Base-by-base conservation (phyloP, 2,888 invertebrate species). In the Drosophila subsilvestris region DNA sequence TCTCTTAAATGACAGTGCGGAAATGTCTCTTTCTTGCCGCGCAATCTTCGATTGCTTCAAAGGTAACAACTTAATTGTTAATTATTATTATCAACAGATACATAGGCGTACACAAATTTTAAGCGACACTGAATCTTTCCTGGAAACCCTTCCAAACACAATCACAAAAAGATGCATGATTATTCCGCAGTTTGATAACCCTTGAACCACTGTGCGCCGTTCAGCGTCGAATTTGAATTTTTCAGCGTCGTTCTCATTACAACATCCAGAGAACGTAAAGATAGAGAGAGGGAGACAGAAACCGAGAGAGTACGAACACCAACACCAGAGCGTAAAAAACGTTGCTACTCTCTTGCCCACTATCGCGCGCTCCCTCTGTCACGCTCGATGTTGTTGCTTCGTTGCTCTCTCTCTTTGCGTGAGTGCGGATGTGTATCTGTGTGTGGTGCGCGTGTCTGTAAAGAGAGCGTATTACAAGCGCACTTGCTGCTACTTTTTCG, bases 381-480 rank as follows among this genome's bases (percentile, higher is more conserved):
- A 27, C 71, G 25, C 47, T 53, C 45, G 50, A 42, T 50, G 45
- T 48, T 63, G 43, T 29, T 49, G 57, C 37, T 22, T 44, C 27
- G 18, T 49, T 25, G 50, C 27, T 9, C 27, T 69, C 50, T 59
- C 55, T 47, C 42, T 42, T 53, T 48, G 56, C 44, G 51, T 61
- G 45, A 12, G 27, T 53, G 25, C 25, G 17, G 20, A 25, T 20
- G 29, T 51, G 55, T 56, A 56, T 71, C 45, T 61, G 49, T 69
- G 65, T 65, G 32, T 50, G 58, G 57, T 57, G 78, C 73, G 82
- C 79, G 66, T 65, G 65, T 58, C 75, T 81, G 88, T 78, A 84
- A 84, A 73, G 66, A 84, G 81, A 72, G 85, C 54, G 59, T 49
- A 45, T 82, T 83, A 85, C 86, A 88, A 66, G 69, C 65, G 62